Conservation (phyloP, 2,113 vertebrate genomes). For the Sorex fumeus region DNA sequence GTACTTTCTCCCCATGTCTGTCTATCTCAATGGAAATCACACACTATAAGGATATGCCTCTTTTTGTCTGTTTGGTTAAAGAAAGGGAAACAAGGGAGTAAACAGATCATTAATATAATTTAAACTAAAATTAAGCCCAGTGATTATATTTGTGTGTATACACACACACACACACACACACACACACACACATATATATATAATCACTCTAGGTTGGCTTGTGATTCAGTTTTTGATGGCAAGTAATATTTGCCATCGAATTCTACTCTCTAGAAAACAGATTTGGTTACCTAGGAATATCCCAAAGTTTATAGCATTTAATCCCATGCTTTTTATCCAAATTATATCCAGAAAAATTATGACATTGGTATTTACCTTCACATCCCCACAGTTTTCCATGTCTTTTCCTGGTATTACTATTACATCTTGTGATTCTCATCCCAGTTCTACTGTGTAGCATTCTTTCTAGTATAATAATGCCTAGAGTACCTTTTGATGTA, state of each 20-base stretch:
- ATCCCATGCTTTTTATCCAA: background rate
- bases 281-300: constrained; percentile 42
- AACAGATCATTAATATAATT: constrained; percentile 40
- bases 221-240: background rate
- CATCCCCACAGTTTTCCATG: background rate
- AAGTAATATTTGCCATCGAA: constrained; percentile 37
- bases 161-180: too few relatives aligned
- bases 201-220: background rate
- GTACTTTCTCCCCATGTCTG: background rate
- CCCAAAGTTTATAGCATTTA: constrained; percentile 25
- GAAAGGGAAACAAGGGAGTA: constrained; percentile 41
- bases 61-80: constrained; percentile 64
- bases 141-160: constrained; percentile 22
- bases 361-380: background rate
- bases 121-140: constrained; percentile 58
- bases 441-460: constrained; percentile 29
- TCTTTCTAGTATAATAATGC: background rate
- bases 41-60: constrained; percentile 26
- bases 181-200: too few relatives aligned
- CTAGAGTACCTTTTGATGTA: background rate
- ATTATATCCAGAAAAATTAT: constrained; percentile 32
- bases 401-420: constrained; percentile 42
- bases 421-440: background rate
- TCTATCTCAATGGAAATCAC: constrained; percentile 44
- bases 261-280: constrained; percentile 13